Conservation (phyloP, 2,888 invertebrate species). For the Torymus tubicola region DNA sequence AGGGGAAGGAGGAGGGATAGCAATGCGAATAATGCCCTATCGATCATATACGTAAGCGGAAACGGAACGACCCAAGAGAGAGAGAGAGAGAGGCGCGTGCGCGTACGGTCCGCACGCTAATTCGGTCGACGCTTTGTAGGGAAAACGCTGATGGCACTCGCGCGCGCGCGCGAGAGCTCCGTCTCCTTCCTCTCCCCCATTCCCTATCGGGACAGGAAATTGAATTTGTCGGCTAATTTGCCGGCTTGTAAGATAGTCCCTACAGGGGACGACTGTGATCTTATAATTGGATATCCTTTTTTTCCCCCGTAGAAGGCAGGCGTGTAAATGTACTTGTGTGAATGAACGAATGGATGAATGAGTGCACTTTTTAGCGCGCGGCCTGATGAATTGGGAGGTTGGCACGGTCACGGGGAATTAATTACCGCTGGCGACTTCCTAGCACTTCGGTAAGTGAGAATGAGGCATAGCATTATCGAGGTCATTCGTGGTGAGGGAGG, state of each 20-base stretch:
- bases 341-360: no score
- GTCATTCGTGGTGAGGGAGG: no score
- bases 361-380: no score
- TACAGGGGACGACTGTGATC: not conserved
- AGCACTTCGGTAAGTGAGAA: no score
- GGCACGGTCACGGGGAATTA: no score
- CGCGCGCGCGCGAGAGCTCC: not conserved
- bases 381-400: no score
- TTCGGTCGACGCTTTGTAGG: conserved; percentile 43
- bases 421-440: no score
- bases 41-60: conserved; percentile 49
- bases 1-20: not conserved
- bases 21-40: conserved; percentile 39
- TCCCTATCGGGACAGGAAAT: conserved; percentile 29
- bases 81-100: not conserved
- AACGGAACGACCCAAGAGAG: conserved; percentile 9
- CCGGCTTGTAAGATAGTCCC: conserved; percentile 42
- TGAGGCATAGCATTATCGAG: no score
- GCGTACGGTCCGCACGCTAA: conserved; percentile 34
- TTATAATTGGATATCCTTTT: conserved; percentile 1
- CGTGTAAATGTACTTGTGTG: no score
- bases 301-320: no score
- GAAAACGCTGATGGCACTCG: conserved; percentile 49
- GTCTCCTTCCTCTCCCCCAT: not conserved
- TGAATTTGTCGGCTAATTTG: conserved; percentile 54